Base-by-base conservation (phyloP, 2,888 invertebrate species). In the Chaetoderma sp. region DNA sequence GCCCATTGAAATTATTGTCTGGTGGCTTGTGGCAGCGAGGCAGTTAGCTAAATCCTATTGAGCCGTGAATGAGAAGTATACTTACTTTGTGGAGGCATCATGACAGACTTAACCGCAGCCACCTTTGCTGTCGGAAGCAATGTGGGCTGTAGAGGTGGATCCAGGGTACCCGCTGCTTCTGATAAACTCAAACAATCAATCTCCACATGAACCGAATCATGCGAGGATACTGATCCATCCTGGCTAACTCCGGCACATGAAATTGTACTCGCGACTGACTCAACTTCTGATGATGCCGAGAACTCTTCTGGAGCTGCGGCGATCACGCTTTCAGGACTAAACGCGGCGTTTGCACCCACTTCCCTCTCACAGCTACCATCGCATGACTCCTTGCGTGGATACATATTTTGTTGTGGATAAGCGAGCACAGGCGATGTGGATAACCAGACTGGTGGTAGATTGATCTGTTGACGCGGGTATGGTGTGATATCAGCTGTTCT, bases 71-170 rank as follows among this genome's bases (percentile, higher is more conserved):
- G 25, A 32, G 36, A 1, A 1, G 1, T 1, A 1, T 16, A 52
- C 23, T 10, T 25, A 58, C 58, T 18, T 23, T 10, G 25, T 10
- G 58, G 21, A 16, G 58, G 30, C 5, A 18, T 30, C 16, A 52
- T 18, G 25, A 72, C 64, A 28, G 52, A 52, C 52, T 65, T 75
- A 21, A 77, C 72, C n/a, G 74, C 75, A 25, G 78, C 75, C 21
- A 74, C 59, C 64, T 76, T 79, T 6, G 80, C 77, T 10, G 74
- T 63, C 13, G 76, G 76, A 32, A 78, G 54, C 10, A 73, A 67
- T 36, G 75, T 74, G 3, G 82, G 82, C 28, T 68, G 60, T 49
- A 82, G 63, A 0, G 82, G 82, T 5, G 75, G 66, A 0, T 79
- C 79, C 39, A 21, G 33, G 27, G 52, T 33, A 28, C 47, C 52